A percentile compares a stretch with the other conserved stretches of the same genome.
Evolutionary conservation across 2,797 vertebrate species (phyloP).

Genomic region (Paratrypauchen microcephalus): DNA sequence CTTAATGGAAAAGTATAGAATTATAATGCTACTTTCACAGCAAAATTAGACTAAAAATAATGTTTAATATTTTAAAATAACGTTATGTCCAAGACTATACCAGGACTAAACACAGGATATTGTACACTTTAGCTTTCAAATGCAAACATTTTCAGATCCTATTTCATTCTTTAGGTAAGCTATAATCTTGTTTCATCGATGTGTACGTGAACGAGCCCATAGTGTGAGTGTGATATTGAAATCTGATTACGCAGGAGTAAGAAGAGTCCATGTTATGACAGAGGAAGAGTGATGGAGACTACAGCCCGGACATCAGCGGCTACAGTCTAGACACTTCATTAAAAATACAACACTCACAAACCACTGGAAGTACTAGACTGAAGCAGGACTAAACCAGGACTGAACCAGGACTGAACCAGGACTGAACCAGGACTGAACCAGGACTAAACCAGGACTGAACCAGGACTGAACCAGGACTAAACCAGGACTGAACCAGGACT

Average conservation of each 20-base stretch:
- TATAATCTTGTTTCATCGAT: not conserved
- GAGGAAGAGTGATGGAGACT: conserved; percentile 4
- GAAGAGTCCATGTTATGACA: not conserved
- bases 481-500: not conserved
- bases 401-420: not conserved
- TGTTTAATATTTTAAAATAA: too few relatives aligned
- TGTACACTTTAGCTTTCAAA: too few relatives aligned
- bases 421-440: not conserved
- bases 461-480: not conserved
- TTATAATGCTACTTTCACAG: too few relatives aligned
- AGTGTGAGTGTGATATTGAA: not conserved
- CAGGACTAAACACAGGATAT: too few relatives aligned
- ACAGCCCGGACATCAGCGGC: conserved; percentile 19
- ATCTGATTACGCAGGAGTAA: not conserved
- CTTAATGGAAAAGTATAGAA: too few relatives aligned
- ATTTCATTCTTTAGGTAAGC: too few relatives aligned
- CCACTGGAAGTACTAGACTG: not conserved
- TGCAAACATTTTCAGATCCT: too few relatives aligned
- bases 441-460: not conserved
- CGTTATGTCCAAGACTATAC: too few relatives aligned
- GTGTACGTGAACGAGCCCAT: not conserved
- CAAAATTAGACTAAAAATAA: not conserved
- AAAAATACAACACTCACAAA: conserved; percentile 47
- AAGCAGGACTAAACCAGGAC: not conserved
- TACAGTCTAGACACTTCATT: conserved; percentile 68